These are phyloP conservation scores for Fopius arisanus DNA, from an alignment of 1,140 invertebrate genomes.

Conservation along the genomic window DNA sequence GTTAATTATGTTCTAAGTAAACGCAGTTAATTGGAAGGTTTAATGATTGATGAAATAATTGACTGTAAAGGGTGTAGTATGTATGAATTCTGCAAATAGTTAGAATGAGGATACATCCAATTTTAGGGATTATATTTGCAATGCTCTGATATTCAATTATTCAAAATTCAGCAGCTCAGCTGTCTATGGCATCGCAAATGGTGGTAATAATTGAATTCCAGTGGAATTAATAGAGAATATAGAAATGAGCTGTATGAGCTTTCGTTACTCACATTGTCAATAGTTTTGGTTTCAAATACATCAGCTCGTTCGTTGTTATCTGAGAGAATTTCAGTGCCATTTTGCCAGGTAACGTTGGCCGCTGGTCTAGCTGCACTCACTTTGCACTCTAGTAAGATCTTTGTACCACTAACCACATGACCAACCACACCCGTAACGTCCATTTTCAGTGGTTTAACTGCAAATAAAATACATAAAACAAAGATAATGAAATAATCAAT, in stretches of 20 bases:
- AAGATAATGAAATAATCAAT: background rate
- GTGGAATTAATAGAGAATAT: background rate
- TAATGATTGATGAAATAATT: constrained; percentile 12
- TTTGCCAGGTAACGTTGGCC: constrained; percentile 85
- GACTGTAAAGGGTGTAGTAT: background rate
- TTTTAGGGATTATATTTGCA: background rate
- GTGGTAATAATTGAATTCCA: background rate
- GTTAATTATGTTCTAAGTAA: constrained; percentile 57
- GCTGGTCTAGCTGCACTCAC: constrained; percentile 81
- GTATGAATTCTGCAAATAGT: background rate
- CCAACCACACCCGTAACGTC: constrained; percentile 75
- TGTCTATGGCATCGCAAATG: background rate
- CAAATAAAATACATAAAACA: constrained; percentile 52
- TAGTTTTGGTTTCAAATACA: constrained; percentile 55
- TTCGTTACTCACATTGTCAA: constrained; percentile 54
- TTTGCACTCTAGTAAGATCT: constrained; percentile 78
- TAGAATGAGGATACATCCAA: background rate
- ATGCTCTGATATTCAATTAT: background rate
- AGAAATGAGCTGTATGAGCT: background rate
- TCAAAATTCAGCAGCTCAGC: background rate
- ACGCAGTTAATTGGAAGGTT: constrained; percentile 56
- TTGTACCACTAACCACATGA: constrained; percentile 79
- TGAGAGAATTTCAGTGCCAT: constrained; percentile 72
- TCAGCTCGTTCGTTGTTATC: constrained; percentile 58
- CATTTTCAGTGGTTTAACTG: constrained; percentile 81